These are phyloP conservation scores for Mugil cephalus DNA, from an alignment of 2,113 vertebrate genomes.

Conservation along the genomic window DNA sequence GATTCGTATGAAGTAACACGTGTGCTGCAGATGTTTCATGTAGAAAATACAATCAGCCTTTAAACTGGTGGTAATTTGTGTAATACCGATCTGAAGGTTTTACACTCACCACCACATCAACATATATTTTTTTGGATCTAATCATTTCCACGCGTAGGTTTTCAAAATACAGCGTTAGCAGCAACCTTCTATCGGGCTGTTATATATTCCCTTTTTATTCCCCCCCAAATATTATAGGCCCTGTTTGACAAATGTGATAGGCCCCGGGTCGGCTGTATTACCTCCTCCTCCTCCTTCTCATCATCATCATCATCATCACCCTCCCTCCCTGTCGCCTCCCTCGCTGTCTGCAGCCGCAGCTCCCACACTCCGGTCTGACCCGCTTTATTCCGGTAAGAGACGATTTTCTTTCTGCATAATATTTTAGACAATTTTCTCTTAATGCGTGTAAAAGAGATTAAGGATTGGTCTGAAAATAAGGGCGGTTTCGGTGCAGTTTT, in stretches of 20 bases:
- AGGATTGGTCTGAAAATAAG: not conserved
- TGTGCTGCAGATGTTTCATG: not conserved
- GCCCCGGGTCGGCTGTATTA: constrained; percentile 43
- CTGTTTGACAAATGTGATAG: constrained; percentile 70
- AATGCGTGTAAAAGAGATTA: not conserved
- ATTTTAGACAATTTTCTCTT: not conserved
- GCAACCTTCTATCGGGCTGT: constrained; percentile 1
- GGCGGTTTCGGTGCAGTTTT: too few species aligned
- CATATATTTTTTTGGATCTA: not conserved
- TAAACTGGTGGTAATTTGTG: not conserved
- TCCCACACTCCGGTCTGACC: constrained; percentile 48
- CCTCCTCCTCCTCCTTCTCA: constrained; percentile 58
- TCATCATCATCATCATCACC: constrained; percentile 26
- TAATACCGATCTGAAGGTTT: not conserved
- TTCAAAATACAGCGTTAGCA: constrained; percentile 22
- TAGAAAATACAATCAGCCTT: not conserved
- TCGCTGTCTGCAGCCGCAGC: constrained; percentile 48
- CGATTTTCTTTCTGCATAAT: not conserved
- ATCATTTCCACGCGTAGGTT: constrained; percentile 2
- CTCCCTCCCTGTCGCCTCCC: constrained; percentile 30
- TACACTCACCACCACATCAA: not conserved
- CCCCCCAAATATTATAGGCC: constrained; percentile 34
- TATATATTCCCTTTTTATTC: constrained; percentile 12
- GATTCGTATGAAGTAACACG: not conserved
- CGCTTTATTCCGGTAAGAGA: constrained; percentile 54